These are phyloP conservation scores for Darevskia nairensis DNA, from an alignment of 2,797 vertebrate genomes.

Conservation along the genomic window DNA sequence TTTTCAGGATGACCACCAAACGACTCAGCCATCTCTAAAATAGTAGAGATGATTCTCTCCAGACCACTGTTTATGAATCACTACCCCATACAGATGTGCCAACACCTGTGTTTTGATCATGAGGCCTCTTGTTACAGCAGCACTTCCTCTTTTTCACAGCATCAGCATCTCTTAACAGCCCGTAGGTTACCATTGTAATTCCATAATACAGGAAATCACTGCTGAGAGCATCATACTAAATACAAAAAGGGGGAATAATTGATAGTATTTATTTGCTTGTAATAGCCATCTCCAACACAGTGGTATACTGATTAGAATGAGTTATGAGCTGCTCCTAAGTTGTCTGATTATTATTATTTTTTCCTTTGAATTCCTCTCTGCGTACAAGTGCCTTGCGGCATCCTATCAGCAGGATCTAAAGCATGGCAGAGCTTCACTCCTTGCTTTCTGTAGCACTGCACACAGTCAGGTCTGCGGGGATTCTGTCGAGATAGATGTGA, in stretches of 20 bases:
- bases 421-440: background rate
- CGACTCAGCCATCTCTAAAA: background rate
- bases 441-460: background rate
- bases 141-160: background rate
- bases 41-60: background rate
- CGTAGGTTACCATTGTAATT: background rate
- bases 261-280: conserved; percentile 23
- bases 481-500: background rate
- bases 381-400: background rate
- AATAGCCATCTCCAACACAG: background rate
- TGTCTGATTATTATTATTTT: conserved; percentile 11
- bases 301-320: conserved; percentile 16
- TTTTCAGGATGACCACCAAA: background rate
- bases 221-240: background rate
- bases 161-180: background rate
- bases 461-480: background rate
- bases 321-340: background rate
- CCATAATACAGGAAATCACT: background rate
- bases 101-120: background rate
- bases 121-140: background rate
- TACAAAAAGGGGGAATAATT: background rate
- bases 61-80: background rate
- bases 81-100: background rate
- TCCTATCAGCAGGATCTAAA: conserved; percentile 9
- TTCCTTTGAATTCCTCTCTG: background rate